phyloP scores from a whole-genome alignment of 2,113 vertebrate genomes.

The Athene noctua region DNA sequence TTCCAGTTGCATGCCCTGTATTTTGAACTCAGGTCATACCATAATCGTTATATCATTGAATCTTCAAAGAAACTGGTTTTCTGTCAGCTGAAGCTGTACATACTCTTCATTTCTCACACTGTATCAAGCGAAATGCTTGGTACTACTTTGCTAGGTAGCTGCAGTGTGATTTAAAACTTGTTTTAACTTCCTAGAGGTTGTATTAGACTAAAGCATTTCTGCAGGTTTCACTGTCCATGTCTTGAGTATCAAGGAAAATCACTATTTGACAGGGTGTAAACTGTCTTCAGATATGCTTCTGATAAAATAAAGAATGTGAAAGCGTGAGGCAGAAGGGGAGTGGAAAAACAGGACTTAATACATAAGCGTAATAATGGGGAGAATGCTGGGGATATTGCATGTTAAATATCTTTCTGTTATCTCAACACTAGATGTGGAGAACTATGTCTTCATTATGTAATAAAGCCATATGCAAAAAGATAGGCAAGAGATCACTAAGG shows the following conservation, averaged over 20 bases:
- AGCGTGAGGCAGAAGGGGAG: neutral
- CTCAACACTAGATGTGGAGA: neutral
- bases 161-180: neutral
- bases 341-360: neutral
- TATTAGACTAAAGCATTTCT: neutral
- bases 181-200: neutral
- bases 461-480: neutral
- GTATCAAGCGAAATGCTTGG: neutral
- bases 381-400: neutral
- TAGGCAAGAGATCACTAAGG: neutral
- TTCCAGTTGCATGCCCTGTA: neutral
- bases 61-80: neutral
- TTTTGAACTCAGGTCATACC: neutral
- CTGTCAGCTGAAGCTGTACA: neutral
- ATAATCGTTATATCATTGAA: neutral
- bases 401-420: neutral
- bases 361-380: rapidly evolving
- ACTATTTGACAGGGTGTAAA: neutral
- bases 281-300: neutral
- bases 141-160: neutral
- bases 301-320: neutral
- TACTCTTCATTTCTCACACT: neutral
- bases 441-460: neutral
- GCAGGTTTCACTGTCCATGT: neutral
- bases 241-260: neutral